Percentiles rank a stretch among this genome's conserved stretches.
These are phyloP conservation scores for Prolemur simus DNA, from an alignment of 2,113 vertebrate genomes.

Conservation along the genomic window DNA sequence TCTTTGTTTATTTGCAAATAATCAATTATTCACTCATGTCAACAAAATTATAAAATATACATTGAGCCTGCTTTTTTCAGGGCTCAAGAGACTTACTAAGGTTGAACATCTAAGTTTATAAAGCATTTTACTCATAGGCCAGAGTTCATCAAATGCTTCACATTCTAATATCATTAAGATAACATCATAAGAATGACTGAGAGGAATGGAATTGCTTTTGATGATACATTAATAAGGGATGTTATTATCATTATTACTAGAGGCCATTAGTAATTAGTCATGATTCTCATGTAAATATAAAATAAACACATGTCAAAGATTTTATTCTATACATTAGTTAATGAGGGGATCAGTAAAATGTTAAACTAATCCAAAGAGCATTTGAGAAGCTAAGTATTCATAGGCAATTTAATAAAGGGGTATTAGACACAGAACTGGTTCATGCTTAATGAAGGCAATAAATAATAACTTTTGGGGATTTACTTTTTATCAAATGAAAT, in stretches of 20 bases:
- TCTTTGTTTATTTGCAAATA: neutral
- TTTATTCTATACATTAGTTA: neutral
- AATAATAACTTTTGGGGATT: neutral
- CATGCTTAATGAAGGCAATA: neutral
- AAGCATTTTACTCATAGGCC: neutral
- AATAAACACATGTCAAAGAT: neutral
- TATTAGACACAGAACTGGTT: neutral
- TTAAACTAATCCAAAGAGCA: neutral
- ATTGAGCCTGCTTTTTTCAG: neutral
- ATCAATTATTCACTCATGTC: neutral
- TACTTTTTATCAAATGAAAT: neutral
- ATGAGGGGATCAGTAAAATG: neutral
- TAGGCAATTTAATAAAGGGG: neutral
- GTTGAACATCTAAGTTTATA: neutral
- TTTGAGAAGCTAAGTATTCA: neutral
- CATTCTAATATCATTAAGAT: neutral
- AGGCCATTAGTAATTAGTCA: neutral
- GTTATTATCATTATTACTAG: neutral
- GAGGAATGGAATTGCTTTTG: slow-evolving; percentile 20
- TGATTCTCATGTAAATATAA: neutral
- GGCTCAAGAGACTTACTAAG: neutral
- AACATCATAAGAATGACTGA: neutral
- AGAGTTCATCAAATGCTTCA: neutral
- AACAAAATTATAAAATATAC: slow-evolving; percentile 18
- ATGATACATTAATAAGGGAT: neutral